phyloP scores from a whole-genome alignment of 2,888 invertebrate species.

The Apamea anceps region DNA sequence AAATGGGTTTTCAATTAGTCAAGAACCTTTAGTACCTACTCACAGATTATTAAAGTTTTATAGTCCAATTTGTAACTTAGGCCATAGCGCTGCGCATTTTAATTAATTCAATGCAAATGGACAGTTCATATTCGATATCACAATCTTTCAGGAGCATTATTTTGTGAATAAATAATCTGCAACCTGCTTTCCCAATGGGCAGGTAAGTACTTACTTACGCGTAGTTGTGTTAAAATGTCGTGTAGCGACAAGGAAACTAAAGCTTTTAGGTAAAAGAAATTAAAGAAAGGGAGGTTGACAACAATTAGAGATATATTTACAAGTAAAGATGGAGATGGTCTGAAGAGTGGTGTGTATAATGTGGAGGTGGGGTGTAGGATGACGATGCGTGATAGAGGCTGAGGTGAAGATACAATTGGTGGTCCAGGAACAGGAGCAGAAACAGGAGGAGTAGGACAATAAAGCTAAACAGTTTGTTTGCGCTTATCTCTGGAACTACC shows the following conservation, averaged over 20 bases:
- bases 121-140: background rate
- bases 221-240: no score
- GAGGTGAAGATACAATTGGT: no score
- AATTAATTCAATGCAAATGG: constrained; percentile 1
- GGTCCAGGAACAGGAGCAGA: no score
- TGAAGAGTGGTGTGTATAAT: no score
- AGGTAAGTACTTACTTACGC: background rate
- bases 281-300: no score
- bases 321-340: no score
- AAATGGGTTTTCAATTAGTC: constrained; percentile 7
- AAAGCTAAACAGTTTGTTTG: background rate
- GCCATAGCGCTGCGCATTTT: background rate
- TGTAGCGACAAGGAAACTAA: no score
- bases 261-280: no score
- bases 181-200: background rate
- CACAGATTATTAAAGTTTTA: background rate
- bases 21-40: background rate
- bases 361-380: no score
- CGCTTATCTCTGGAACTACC: background rate
- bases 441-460: no score
- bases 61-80: background rate
- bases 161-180: constrained; percentile 1
- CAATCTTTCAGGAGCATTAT: constrained; percentile 16
- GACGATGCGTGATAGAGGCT: no score
- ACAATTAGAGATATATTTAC: no score